These are phyloP conservation scores for Euproctis similis DNA, from an alignment of 2,888 invertebrate genomes.

Conservation along the genomic window DNA sequence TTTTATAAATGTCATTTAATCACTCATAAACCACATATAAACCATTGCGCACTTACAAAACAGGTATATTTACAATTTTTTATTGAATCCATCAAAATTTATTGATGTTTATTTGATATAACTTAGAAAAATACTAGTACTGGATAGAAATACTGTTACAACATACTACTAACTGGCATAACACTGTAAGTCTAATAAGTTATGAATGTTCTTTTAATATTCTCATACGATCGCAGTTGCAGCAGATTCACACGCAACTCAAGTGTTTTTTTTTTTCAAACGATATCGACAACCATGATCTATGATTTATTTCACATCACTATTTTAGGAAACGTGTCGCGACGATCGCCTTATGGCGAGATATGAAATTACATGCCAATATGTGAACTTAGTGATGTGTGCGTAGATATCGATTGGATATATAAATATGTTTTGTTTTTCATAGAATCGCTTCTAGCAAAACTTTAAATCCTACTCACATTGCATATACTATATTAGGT, in stretches of 20 bases:
- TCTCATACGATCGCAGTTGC: conserved; percentile 55
- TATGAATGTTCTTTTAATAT: conserved; percentile 45
- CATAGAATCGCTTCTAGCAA: too few species aligned
- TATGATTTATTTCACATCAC: conserved; percentile 72
- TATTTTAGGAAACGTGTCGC: conserved; percentile 71
- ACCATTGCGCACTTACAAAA: too few species aligned
- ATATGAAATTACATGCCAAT: conserved; percentile 63
- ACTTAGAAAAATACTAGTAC: too few species aligned
- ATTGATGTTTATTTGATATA: too few species aligned
- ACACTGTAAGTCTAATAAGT: too few species aligned
- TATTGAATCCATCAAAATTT: too few species aligned
- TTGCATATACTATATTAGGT: conserved; percentile 36
- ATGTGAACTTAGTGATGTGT: conserved; percentile 38
- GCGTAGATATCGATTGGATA: conserved; percentile 40
- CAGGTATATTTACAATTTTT: too few species aligned
- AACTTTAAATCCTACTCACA: conserved; percentile 28
- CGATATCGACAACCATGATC: conserved; percentile 55
- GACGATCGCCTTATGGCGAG: conserved; percentile 55
- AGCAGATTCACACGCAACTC: conserved; percentile 68
- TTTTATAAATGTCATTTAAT: conserved; percentile 17
- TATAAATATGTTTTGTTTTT: conserved; percentile 30
- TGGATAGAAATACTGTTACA: too few species aligned
- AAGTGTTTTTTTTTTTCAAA: conserved; percentile 54
- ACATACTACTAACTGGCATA: too few species aligned
- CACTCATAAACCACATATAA: too few species aligned